A percentile compares a stretch with the other conserved stretches of the same genome.
phyloP scores from a whole-genome alignment of 2,888 invertebrate species.

The Habroteleia sp. region DNA sequence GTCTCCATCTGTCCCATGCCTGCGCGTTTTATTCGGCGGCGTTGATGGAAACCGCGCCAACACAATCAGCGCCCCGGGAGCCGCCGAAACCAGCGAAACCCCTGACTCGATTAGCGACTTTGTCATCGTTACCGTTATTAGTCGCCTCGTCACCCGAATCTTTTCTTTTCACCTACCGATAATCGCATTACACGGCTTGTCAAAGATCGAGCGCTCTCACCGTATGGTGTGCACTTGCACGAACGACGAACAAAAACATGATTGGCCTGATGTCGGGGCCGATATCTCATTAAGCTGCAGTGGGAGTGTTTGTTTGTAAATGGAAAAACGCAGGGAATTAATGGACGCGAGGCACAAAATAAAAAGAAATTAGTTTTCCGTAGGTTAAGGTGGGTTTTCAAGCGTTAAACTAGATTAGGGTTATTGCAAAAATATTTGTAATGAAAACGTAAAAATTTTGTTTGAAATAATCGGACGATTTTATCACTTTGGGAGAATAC shows the following conservation, averaged over 20 bases:
- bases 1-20: too few species aligned
- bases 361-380: too few species aligned
- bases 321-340: constrained; percentile 13
- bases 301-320: constrained; percentile 19
- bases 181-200: constrained; percentile 51
- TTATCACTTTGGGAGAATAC: too few species aligned
- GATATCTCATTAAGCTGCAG: constrained; percentile 17
- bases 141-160: constrained; percentile 71
- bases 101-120: constrained; percentile 75
- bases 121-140: constrained; percentile 76
- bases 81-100: constrained; percentile 74
- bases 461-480: too few species aligned
- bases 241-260: constrained; percentile 17
- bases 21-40: too few species aligned
- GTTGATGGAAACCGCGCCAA: too few species aligned
- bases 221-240: constrained; percentile 33
- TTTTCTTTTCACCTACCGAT: constrained; percentile 25
- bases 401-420: too few species aligned
- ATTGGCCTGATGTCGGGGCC: constrained; percentile 15
- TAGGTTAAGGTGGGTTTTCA: too few species aligned
- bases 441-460: too few species aligned
- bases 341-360: neutral
- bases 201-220: constrained; percentile 37
- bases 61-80: constrained; percentile 75
- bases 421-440: too few species aligned